Conservation (phyloP, 2,888 invertebrate genomes). For the Tiphia femorata region DNA sequence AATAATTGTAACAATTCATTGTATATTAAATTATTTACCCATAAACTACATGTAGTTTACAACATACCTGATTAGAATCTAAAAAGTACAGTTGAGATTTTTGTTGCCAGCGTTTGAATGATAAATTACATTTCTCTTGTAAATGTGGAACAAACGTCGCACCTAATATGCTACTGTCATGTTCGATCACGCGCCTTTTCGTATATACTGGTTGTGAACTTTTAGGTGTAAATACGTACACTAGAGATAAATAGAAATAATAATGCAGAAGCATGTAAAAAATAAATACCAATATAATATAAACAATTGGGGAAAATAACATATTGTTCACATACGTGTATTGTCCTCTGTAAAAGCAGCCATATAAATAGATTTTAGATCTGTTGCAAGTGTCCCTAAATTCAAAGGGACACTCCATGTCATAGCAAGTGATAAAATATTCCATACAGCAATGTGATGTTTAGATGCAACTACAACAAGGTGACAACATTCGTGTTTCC, state of each 20-base stretch:
- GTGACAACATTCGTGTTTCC: conserved; percentile 72
- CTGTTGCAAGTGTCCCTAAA: conserved; percentile 71
- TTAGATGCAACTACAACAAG: conserved; percentile 73
- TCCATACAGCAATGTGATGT: conserved; percentile 78
- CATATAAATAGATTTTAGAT: conserved; percentile 77
- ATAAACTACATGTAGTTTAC: not conserved
- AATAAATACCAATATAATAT: too few relatives aligned
- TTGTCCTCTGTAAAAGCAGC: conserved; percentile 77
- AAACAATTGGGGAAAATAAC: too few relatives aligned
- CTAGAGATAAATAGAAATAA: too few relatives aligned
- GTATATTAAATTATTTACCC: not conserved
- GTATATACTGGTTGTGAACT: conserved; percentile 72
- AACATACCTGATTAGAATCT: conserved; percentile 73
- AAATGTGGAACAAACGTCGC: conserved; percentile 74
- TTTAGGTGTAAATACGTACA: conserved; percentile 76
- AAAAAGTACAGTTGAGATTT: conserved; percentile 75
- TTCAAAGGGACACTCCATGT: conserved; percentile 76
- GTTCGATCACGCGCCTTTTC: conserved; percentile 69
- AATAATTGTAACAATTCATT: not conserved
- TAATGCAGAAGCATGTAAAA: too few relatives aligned
- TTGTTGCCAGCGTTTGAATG: conserved; percentile 72
- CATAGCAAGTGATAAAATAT: conserved; percentile 77
- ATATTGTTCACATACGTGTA: conserved; percentile 72
- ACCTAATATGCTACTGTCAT: conserved; percentile 67
- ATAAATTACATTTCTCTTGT: conserved; percentile 57